Evolutionary conservation across 2,113 vertebrate genomes (phyloP).

Genomic region (Trachemys scripta): DNA sequence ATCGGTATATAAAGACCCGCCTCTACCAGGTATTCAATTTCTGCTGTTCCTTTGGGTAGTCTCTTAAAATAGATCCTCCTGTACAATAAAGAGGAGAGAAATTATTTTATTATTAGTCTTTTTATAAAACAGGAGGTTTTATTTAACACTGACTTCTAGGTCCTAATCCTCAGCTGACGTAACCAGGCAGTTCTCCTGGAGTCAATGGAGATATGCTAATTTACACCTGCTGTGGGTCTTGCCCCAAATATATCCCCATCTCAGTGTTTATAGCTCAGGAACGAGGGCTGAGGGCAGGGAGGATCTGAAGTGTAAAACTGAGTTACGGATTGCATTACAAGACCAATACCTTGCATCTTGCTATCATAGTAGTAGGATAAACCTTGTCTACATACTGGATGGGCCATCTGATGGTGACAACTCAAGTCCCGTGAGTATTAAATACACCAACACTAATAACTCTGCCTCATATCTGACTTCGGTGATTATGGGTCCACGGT

Average conservation of each 20-base stretch:
- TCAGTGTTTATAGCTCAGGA: background rate
- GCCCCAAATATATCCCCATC: background rate
- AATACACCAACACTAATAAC: background rate
- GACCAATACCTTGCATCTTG: background rate
- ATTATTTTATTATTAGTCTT: background rate
- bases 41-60: background rate
- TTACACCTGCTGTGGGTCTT: background rate
- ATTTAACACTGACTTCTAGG: background rate
- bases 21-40: background rate
- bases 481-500: background rate
- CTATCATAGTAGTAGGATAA: background rate
- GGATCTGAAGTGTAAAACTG: background rate
- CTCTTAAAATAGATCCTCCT: background rate
- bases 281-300: background rate
- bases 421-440: background rate
- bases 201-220: background rate
- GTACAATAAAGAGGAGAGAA: background rate
- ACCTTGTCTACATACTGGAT: background rate
- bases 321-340: background rate
- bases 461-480: background rate
- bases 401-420: background rate
- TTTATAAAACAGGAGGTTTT: background rate
- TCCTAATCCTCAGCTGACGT: background rate
- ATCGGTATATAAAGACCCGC: background rate
- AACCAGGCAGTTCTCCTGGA: background rate